Evolutionary conservation across 1,140 invertebrate genomes (phyloP), one percentile per base, ranked within the genome.

Genomic region (Aphelinus certus): DNA sequence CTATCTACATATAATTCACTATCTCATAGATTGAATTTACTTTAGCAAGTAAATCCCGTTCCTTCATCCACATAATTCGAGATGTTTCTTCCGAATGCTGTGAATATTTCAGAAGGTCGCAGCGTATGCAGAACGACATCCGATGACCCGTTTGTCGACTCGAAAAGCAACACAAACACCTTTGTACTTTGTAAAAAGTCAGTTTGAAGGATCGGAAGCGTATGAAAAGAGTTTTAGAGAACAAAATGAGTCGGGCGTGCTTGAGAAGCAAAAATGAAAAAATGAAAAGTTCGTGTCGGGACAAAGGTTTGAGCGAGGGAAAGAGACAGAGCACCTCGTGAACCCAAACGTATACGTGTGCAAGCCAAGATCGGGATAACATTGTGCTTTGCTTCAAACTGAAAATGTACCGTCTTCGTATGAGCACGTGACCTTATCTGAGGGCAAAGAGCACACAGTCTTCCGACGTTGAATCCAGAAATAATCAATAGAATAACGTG

Each of bases 391-490:
- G 76, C 46, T 61, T 71, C 53, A 75, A 79, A 79, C 77, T 66
- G 77, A 82, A 82, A 76, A 79, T 78, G 66, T 85, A 84, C 82
- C 82, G 60, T 79, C 75, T 49, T 77, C 64, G 73, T 78, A 79
- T 68, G 77, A 80, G 68, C 83, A 84, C 64, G 74, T 76, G 51
- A 79, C 66, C 72, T 74, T 72, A 65, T 78, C 73, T 71, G 81
- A 79, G 73, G 79, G 83, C 68, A 76, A 74, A 69, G 78, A 69
- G 76, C 76, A 77, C 79, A 46, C 68, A 75, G 10, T 79, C 78
- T 83, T 78, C 76, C 67, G 62, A 10, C 4, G 49, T 69, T 43
- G 66, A 64, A 46, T 51, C 53, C 58, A 7, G 61, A 49, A 61
- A 70, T 61, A 61, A 61, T 49, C 10, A 48, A 69, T 69, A 68